A percentile compares a stretch with the other conserved stretches of the same genome.
Evolutionary conservation across 2,113 vertebrate genomes (phyloP).

Genomic region (Notothenia coriiceps): DNA sequence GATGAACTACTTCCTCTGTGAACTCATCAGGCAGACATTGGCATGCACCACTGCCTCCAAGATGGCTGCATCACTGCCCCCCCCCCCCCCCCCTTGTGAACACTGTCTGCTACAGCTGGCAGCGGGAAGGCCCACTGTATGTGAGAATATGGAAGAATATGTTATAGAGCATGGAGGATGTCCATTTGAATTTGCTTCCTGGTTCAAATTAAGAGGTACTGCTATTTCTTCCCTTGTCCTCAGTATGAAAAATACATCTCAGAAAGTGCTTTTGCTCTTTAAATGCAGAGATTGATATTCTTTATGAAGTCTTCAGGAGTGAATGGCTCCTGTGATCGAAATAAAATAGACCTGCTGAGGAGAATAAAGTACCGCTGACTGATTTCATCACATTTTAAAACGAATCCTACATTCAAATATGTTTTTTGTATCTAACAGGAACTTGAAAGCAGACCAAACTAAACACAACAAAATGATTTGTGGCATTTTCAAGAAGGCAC

Average conservation of each 20-base stretch:
- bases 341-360: conserved; percentile 15
- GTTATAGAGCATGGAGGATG: conserved; percentile 2
- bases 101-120: conserved; percentile 41
- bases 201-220: not conserved
- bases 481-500: not conserved
- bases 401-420: conserved; percentile 10
- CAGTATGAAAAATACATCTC: conserved; percentile 27
- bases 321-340: conserved; percentile 3
- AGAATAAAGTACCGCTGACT: conserved; percentile 10
- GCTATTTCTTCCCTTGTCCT: not conserved
- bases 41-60: conserved; percentile 66
- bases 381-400: conserved; percentile 30
- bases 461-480: conserved; percentile 1
- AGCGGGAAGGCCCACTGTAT: conserved; percentile 38
- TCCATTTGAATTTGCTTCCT: conserved; percentile 7
- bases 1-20: conserved; percentile 69
- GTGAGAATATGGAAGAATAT: conserved; percentile 34
- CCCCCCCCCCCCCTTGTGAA: conserved; percentile 26
- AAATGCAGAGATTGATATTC: conserved; percentile 19
- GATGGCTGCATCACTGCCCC: conserved; percentile 54
- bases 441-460: not conserved
- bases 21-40: conserved; percentile 68
- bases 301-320: not conserved
- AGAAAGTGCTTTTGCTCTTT: conserved; percentile 10
- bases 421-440: not conserved